A percentile compares a stretch with the other conserved stretches of the same genome.
These are phyloP conservation scores for Siniperca undulata DNA, from an alignment of 2,797 vertebrate genomes.

Conservation along the genomic window DNA sequence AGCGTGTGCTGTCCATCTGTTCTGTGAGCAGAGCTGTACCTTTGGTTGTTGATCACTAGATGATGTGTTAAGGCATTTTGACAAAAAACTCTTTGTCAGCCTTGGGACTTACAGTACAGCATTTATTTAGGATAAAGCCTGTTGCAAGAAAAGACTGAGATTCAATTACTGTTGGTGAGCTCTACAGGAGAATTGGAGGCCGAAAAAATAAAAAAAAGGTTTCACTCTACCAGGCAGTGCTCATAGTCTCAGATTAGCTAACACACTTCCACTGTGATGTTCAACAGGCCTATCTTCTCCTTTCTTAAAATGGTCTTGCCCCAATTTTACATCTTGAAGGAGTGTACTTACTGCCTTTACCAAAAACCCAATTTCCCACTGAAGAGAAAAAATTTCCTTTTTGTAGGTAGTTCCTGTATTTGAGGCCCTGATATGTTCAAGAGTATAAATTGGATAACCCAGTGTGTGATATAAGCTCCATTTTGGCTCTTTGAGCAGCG, in stretches of 20 bases:
- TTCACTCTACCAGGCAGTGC: constrained; percentile 21
- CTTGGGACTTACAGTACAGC: not conserved
- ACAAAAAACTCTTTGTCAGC: not conserved
- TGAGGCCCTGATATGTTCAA: constrained; percentile 46
- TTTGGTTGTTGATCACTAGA: not conserved
- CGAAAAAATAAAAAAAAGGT: not conserved
- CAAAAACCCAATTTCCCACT: constrained; percentile 57
- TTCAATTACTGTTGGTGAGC: constrained; percentile 25
- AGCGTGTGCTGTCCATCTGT: constrained; percentile 16
- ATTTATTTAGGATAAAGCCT: constrained; percentile 9
- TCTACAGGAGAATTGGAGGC: constrained; percentile 5
- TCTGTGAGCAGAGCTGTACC: constrained; percentile 26
- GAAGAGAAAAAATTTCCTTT: constrained; percentile 44
- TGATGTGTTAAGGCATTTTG: constrained; percentile 6
- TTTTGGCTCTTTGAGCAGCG: constrained; percentile 45
- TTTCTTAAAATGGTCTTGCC: constrained; percentile 40
- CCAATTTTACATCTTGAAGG: constrained; percentile 58
- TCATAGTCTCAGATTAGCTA: constrained; percentile 42
- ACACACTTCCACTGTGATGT: constrained; percentile 28
- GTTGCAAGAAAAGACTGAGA: not conserved
- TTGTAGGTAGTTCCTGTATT: constrained; percentile 35
- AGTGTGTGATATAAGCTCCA: constrained; percentile 46
- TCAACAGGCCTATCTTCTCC: constrained; percentile 41
- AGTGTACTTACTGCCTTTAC: constrained; percentile 38
- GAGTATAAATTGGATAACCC: constrained; percentile 49